Evolutionary conservation across 1,140 invertebrate species (phyloP).

Genomic region (Conopomorpha cramerella): DNA sequence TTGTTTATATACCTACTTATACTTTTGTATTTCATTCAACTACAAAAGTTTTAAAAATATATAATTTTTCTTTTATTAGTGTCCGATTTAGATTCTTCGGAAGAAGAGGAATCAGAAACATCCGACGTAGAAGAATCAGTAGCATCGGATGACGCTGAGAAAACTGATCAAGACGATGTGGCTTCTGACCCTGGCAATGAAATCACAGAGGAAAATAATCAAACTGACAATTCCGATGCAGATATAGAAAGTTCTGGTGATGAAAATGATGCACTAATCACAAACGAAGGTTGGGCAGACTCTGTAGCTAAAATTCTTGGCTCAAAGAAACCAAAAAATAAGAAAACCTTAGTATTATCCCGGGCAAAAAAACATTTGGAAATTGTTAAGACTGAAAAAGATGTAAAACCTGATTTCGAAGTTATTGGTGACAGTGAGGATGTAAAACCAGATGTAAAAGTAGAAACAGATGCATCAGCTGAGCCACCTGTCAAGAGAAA

Average conservation of each 20-base stretch:
- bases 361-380: constrained; percentile 73
- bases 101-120: background rate
- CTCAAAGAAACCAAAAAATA: constrained; percentile 74
- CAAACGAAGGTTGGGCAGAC: constrained; percentile 69
- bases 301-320: constrained; percentile 75
- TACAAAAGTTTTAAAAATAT: constrained; percentile 1
- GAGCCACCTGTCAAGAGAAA: constrained; percentile 45
- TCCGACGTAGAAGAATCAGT: constrained; percentile 22
- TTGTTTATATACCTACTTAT: too few relatives aligned
- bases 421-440: constrained; percentile 54
- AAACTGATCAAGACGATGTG: constrained; percentile 5
- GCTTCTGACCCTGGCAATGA: background rate
- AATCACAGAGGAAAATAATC: constrained; percentile 6
- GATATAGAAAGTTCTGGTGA: constrained; percentile 10
- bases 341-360: constrained; percentile 74
- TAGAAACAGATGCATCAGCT: constrained; percentile 19
- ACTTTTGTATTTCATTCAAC: too few relatives aligned
- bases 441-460: constrained; percentile 39
- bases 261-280: constrained; percentile 15
- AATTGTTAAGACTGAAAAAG: constrained; percentile 52
- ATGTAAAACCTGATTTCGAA: constrained; percentile 57
- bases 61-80: constrained; percentile 15
- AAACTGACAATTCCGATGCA: background rate
- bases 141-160: constrained; percentile 21
- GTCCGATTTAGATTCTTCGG: constrained; percentile 24